phyloP scores from a whole-genome alignment of 2,888 invertebrate genomes.

The Schrankia costaestrigalis region DNA sequence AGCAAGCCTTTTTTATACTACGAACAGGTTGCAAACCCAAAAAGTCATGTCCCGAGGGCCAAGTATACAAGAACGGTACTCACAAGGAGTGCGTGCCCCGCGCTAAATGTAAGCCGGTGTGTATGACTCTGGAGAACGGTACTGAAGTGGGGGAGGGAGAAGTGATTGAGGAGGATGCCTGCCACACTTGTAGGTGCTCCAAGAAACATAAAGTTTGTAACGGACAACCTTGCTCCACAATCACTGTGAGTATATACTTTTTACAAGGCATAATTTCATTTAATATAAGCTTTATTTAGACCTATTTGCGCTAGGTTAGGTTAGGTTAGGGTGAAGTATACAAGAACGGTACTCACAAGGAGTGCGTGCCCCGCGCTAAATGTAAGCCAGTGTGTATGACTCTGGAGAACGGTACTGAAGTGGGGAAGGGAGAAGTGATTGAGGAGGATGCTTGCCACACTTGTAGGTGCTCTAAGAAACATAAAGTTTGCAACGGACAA shows the following conservation, averaged over 20 bases:
- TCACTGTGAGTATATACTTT: conserved; percentile 41
- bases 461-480: conserved; percentile 87
- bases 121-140: conserved; percentile 83
- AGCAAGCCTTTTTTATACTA: too few species aligned
- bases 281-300: too few species aligned
- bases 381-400: conserved; percentile 88
- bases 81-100: conserved; percentile 87
- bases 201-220: conserved; percentile 85
- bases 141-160: conserved; percentile 88
- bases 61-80: conserved; percentile 86
- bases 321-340: conserved; percentile 88
- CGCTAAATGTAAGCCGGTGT: conserved; percentile 85
- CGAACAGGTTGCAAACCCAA: conserved; percentile 86
- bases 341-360: conserved; percentile 83
- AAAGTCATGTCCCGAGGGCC: conserved; percentile 85
- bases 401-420: conserved; percentile 81
- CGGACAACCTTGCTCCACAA: conserved; percentile 83
- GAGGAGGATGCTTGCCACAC: conserved; percentile 89
- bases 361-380: conserved; percentile 87
- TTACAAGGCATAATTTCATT: too few species aligned
- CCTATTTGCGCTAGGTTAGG: too few species aligned
- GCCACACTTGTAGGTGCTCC: conserved; percentile 90
- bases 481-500: conserved; percentile 85
- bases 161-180: conserved; percentile 86
- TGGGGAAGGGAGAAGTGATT: conserved; percentile 89